Conservation (phyloP, 2,113 vertebrate genomes). For the Cairina moschata region DNA sequence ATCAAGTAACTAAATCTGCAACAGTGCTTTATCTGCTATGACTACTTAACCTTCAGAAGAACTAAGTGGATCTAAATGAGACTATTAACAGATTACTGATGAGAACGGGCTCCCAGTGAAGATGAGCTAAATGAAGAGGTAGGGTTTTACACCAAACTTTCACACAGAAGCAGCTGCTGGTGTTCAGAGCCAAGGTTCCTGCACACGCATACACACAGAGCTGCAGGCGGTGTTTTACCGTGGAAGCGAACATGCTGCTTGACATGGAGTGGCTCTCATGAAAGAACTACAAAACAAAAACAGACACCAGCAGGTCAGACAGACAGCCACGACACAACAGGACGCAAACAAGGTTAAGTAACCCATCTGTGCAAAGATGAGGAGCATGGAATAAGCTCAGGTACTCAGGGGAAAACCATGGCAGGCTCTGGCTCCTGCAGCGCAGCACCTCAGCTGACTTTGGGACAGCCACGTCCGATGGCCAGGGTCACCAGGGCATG, state of each 20-base stretch:
- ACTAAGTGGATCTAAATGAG: not conserved
- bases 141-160: not conserved
- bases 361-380: not conserved
- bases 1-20: not conserved
- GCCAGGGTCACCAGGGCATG: not conserved
- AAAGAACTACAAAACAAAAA: conserved; percentile 86
- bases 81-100: not conserved
- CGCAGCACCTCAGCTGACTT: not conserved
- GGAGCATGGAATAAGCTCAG: not conserved
- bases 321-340: not conserved
- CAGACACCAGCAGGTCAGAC: conserved; percentile 36
- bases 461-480: not conserved
- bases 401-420: not conserved
- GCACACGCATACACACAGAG: not conserved
- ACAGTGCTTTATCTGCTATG: not conserved
- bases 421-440: not conserved
- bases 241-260: conserved; percentile 84
- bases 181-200: not conserved
- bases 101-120: not conserved
- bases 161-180: not conserved
- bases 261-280: conserved; percentile 81
- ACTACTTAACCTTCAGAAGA: not conserved
- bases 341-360: not conserved
- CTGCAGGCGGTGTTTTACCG: conserved; percentile 78
- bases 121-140: not conserved